Evolutionary conservation across 2,888 invertebrate genomes (phyloP).

Genomic region (Agrochola circellaris): DNA sequence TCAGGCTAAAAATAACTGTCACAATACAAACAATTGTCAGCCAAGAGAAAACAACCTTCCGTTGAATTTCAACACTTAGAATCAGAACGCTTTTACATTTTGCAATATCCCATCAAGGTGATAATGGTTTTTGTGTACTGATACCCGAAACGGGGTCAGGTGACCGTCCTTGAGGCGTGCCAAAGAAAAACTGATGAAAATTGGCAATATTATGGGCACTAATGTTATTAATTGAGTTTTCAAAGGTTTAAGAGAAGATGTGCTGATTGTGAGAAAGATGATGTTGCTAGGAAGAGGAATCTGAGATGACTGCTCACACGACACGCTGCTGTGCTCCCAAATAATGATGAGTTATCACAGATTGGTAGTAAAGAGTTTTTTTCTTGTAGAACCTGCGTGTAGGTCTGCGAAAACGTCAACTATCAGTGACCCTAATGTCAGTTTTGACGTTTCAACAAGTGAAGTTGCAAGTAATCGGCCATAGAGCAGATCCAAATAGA

Average conservation of each 20-base stretch:
- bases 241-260: not conserved
- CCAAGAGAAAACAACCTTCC: slow-evolving; percentile 86
- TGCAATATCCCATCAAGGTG: slow-evolving; percentile 85
- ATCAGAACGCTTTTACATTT: slow-evolving; percentile 81
- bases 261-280: not conserved
- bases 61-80: slow-evolving; percentile 66
- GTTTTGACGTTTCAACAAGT: too few species aligned
- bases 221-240: slow-evolving; percentile 27
- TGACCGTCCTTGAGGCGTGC: slow-evolving; percentile 71
- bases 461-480: too few species aligned
- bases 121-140: slow-evolving; percentile 75
- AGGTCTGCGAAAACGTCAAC: too few species aligned
- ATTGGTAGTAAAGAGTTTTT: not conserved
- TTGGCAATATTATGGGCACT: slow-evolving; percentile 37
- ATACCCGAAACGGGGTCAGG: slow-evolving; percentile 76
- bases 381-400: too few species aligned
- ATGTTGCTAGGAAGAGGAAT: not conserved
- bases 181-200: slow-evolving; percentile 59
- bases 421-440: too few species aligned
- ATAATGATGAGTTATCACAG: not conserved
- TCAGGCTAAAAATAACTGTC: slow-evolving; percentile 19
- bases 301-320: not conserved
- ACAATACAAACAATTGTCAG: slow-evolving; percentile 68
- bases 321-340: not conserved
- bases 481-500: too few species aligned